Conservation (phyloP, 2,888 invertebrate species). For the Himalopsyche japonica region DNA sequence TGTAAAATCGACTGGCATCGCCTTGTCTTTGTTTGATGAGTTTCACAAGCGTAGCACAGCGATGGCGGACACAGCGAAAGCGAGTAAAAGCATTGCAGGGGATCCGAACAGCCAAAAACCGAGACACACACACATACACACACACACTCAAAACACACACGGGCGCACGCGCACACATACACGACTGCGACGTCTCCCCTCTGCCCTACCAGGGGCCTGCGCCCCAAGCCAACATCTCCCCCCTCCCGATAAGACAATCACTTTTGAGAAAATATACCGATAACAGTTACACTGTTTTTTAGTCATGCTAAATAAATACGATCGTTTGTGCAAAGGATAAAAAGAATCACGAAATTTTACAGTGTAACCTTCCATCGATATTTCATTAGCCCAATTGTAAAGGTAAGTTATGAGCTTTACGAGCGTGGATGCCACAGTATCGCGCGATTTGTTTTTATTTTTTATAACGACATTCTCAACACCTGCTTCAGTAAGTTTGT, state of each 20-base stretch:
- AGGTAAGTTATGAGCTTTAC: too few relatives aligned
- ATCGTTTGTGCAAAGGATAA: too few relatives aligned
- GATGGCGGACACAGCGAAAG: conserved; percentile 33
- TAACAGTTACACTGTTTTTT: not conserved
- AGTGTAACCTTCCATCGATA: too few relatives aligned
- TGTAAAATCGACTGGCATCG: not conserved
- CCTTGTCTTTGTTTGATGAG: not conserved
- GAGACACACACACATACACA: not conserved
- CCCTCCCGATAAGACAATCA: not conserved
- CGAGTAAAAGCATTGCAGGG: conserved; percentile 23
- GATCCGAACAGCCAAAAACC: conserved; percentile 25
- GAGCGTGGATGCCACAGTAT: too few relatives aligned
- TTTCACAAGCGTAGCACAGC: not conserved
- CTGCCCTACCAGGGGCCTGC: not conserved
- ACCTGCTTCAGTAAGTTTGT: too few relatives aligned
- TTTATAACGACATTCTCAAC: too few relatives aligned
- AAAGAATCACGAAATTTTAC: too few relatives aligned
- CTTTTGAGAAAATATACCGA: not conserved
- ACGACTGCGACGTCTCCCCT: conserved; percentile 10
- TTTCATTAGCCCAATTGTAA: too few relatives aligned
- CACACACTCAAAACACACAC: not conserved
- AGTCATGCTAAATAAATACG: too few relatives aligned
- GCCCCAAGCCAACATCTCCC: conserved; percentile 5
- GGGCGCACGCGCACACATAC: conserved; percentile 9
- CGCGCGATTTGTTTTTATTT: too few relatives aligned